Conservation (phyloP, 2,113 vertebrate genomes). For the Hippoglossus stenolepis region DNA sequence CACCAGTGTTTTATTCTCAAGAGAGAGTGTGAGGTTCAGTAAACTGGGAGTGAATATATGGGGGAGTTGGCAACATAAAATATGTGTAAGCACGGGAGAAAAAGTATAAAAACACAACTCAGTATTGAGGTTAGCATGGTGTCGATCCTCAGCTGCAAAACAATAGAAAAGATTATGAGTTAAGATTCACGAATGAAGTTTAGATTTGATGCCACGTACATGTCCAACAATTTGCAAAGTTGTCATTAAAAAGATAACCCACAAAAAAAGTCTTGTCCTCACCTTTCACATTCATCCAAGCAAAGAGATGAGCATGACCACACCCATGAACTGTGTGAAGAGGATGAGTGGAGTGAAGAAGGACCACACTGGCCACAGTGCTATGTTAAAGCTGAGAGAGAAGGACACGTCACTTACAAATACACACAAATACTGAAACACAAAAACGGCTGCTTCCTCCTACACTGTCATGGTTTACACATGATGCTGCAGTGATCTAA, state of each 20-base stretch:
- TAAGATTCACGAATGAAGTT: neutral
- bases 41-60: neutral
- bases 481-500: neutral
- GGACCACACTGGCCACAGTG: slow-evolving; percentile 94
- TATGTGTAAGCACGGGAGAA: neutral
- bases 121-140: neutral
- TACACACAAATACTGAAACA: too few relatives aligned
- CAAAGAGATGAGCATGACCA: slow-evolving; percentile 94
- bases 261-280: slow-evolving; percentile 35
- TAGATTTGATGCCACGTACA: neutral
- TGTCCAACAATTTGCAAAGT: neutral
- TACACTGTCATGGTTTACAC: neutral
- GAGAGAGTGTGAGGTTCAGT: neutral
- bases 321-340: slow-evolving; percentile 96
- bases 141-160: slow-evolving; percentile 17
- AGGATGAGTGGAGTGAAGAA: slow-evolving; percentile 93
- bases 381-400: slow-evolving; percentile 90
- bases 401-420: slow-evolving; percentile 2
- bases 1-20: too few relatives aligned
- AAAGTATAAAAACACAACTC: neutral
- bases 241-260: too few relatives aligned
- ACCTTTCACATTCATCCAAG: slow-evolving; percentile 87
- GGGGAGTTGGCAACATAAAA: too few relatives aligned
- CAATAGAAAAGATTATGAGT: neutral
- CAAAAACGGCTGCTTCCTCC: too few relatives aligned